Percentiles rank a stretch among this genome's conserved stretches.
Conservation (phyloP, 2,797 vertebrate genomes). For the Heterohyrax brucei region DNA sequence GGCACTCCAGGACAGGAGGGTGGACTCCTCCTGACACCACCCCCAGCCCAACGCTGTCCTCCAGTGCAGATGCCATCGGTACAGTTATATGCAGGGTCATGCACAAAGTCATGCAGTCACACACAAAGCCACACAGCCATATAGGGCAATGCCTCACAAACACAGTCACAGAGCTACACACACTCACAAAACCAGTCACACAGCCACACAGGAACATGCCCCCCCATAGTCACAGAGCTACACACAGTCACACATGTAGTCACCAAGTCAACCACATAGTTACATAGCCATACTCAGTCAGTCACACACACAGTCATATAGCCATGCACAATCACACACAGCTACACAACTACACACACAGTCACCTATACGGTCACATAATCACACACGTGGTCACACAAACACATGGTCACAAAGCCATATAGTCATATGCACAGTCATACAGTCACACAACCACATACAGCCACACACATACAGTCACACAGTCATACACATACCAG, state of each 20-base stretch:
- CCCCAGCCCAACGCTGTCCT: accelerated
- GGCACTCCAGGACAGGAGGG: neutral
- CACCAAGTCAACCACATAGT: too few species aligned
- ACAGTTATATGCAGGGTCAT: neutral
- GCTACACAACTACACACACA: too few species aligned
- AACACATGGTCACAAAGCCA: too few species aligned
- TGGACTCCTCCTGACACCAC: neutral
- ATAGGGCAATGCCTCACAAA: too few species aligned
- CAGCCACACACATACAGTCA: neutral
- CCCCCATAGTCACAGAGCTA: too few species aligned
- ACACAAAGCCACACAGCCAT: neutral
- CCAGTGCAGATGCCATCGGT: accelerated
- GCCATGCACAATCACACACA: too few species aligned
- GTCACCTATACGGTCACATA: too few species aligned
- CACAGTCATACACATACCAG: neutral
- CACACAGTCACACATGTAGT: too few species aligned
- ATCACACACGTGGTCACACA: too few species aligned
- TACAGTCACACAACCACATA: neutral
- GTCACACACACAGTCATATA: too few species aligned
- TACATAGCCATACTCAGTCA: neutral
- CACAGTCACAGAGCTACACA: too few species aligned
- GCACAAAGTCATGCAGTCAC: neutral
- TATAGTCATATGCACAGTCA: neutral
- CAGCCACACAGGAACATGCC: neutral
- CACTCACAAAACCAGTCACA: too few species aligned